phyloP scores from a whole-genome alignment of 2,888 invertebrate species.

The Antheraea yamamai region DNA sequence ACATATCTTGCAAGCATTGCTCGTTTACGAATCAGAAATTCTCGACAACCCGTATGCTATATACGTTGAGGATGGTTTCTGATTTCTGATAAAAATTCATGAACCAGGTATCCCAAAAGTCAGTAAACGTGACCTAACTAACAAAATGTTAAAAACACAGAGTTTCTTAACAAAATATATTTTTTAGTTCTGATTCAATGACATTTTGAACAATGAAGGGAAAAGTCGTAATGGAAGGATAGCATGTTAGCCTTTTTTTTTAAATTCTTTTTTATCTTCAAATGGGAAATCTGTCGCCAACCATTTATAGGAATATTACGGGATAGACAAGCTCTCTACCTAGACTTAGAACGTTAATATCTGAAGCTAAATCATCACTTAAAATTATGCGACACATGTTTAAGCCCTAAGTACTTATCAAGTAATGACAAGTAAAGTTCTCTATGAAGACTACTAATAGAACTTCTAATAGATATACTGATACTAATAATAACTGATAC shows the following conservation, averaged over 20 bases:
- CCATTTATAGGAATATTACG: too few species aligned
- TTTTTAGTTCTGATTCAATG: background rate
- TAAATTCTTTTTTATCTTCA: too few species aligned
- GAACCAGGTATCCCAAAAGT: conserved; percentile 6
- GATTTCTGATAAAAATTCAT: conserved; percentile 8
- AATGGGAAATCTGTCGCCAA: too few species aligned
- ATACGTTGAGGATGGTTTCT: background rate
- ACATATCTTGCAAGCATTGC: background rate
- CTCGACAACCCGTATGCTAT: background rate
- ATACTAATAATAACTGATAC: too few species aligned
- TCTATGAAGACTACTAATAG: background rate
- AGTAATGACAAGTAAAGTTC: background rate
- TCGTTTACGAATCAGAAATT: background rate
- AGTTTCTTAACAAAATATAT: background rate
- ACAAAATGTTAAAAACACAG: background rate
- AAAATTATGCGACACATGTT: too few species aligned
- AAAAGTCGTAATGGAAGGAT: background rate
- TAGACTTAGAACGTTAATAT: too few species aligned
- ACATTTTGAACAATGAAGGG: background rate
- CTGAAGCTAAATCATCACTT: too few species aligned
- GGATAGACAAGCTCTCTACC: too few species aligned
- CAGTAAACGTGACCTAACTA: background rate
- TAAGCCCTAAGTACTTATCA: background rate
- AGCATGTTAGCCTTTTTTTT: too few species aligned
- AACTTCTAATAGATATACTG: background rate